These are phyloP conservation scores for Anolis apletophallus DNA, from an alignment of 2,797 vertebrate genomes.

Conservation along the genomic window DNA sequence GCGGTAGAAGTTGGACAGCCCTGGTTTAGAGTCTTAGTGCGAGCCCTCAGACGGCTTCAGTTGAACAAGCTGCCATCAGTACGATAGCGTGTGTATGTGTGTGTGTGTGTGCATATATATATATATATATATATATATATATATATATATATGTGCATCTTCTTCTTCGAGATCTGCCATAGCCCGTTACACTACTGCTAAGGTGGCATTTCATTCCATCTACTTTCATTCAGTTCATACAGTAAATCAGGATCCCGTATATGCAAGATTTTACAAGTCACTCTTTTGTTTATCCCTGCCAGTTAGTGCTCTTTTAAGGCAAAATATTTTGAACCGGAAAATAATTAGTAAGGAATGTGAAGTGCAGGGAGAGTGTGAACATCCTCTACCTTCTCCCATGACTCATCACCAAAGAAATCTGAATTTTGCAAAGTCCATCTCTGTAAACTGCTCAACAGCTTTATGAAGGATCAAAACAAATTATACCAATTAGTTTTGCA, in stretches of 20 bases:
- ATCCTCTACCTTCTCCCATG: background rate
- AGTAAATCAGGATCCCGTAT: background rate
- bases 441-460: background rate
- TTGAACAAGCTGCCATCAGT: too few species aligned
- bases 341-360: background rate
- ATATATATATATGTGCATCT: too few species aligned
- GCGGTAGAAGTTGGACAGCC: too few species aligned
- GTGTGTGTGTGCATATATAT: too few species aligned
- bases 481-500: conserved; percentile 10
- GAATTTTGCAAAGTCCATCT: background rate
- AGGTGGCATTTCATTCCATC: background rate
- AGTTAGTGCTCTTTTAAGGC: background rate
- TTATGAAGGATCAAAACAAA: conserved; percentile 8
- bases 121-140: too few species aligned
- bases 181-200: too few species aligned
- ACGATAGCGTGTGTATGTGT: too few species aligned
- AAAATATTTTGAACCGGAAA: background rate
- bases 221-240: background rate
- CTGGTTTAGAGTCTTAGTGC: too few species aligned
- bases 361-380: background rate
- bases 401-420: background rate
- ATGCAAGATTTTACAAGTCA: background rate
- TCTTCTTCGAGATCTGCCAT: too few species aligned
- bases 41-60: too few species aligned
- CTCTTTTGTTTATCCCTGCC: background rate